These are phyloP conservation scores for Ischnura elegans DNA, from an alignment of 2,888 invertebrate genomes.

Conservation along the genomic window DNA sequence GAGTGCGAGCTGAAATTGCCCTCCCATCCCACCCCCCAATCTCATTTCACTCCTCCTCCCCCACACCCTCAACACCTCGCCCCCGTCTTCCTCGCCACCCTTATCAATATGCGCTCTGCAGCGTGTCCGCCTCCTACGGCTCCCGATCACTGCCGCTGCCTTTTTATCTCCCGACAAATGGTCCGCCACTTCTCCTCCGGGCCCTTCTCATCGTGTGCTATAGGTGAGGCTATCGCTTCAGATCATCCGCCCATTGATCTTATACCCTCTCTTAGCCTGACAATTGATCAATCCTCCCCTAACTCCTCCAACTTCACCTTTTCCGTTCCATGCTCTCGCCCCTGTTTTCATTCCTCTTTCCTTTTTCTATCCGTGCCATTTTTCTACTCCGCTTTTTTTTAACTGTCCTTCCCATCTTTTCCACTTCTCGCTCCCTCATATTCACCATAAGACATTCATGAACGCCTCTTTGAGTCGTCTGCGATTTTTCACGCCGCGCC, in stretches of 20 bases:
- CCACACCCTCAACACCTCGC: background rate
- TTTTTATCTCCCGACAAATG: slow-evolving; percentile 36
- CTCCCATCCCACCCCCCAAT: background rate
- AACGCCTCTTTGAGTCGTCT: too few species aligned
- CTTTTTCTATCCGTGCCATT: background rate
- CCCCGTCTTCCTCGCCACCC: background rate
- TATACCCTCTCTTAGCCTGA: background rate
- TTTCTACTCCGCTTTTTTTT: too few species aligned
- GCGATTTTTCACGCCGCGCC: background rate
- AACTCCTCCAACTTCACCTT: background rate
- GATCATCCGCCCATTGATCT: slow-evolving; percentile 34
- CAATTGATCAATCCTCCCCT: slow-evolving; percentile 13
- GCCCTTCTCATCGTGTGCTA: background rate
- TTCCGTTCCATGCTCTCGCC: background rate
- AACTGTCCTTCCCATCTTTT: too few species aligned
- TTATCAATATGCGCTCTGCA: slow-evolving; percentile 38
- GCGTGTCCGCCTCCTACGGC: background rate
- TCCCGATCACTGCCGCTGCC: slow-evolving; percentile 18
- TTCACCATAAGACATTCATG: too few species aligned
- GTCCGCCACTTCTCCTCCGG: slow-evolving; percentile 8
- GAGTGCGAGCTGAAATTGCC: background rate
- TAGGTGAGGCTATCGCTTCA: background rate
- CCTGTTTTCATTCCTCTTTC: background rate
- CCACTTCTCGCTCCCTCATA: too few species aligned
- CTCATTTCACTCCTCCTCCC: background rate